phyloP scores from a whole-genome alignment of 2,888 invertebrate genomes.

The Proisotoma minuta region DNA sequence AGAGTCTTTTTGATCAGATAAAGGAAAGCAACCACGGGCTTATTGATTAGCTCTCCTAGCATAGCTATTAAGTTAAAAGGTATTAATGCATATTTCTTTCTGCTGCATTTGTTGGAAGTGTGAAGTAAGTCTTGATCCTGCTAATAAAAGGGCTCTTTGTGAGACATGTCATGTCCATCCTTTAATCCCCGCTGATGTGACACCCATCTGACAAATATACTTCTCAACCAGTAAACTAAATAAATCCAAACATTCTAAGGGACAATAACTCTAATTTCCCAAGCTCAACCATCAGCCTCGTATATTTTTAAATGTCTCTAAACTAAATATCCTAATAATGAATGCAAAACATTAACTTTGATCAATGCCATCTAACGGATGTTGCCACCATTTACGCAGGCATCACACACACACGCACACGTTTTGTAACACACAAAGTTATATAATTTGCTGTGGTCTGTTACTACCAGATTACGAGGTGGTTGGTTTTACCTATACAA shows the following conservation, averaged over 20 bases:
- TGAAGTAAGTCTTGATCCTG: constrained; percentile 22
- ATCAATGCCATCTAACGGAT: too few species aligned
- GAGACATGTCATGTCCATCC: constrained; percentile 28
- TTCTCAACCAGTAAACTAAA: background rate
- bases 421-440: too few species aligned
- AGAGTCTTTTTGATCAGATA: background rate
- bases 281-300: too few species aligned
- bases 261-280: background rate
- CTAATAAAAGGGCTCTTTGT: constrained; percentile 14
- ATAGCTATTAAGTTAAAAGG: background rate
- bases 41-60: background rate
- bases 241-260: background rate
- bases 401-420: too few species aligned
- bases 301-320: too few species aligned
- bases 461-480: too few species aligned
- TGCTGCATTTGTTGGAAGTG: background rate
- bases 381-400: too few species aligned
- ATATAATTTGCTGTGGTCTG: too few species aligned
- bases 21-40: background rate
- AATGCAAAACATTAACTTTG: too few species aligned
- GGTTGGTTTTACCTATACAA: constrained; percentile 10
- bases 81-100: background rate
- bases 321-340: too few species aligned
- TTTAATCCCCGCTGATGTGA: constrained; percentile 33
- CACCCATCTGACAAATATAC: constrained; percentile 35